Percentiles rank a stretch among this genome's conserved stretches.
These are phyloP conservation scores for Sminthurides bifidus DNA, from an alignment of 1,140 invertebrate genomes.

Conservation along the genomic window DNA sequence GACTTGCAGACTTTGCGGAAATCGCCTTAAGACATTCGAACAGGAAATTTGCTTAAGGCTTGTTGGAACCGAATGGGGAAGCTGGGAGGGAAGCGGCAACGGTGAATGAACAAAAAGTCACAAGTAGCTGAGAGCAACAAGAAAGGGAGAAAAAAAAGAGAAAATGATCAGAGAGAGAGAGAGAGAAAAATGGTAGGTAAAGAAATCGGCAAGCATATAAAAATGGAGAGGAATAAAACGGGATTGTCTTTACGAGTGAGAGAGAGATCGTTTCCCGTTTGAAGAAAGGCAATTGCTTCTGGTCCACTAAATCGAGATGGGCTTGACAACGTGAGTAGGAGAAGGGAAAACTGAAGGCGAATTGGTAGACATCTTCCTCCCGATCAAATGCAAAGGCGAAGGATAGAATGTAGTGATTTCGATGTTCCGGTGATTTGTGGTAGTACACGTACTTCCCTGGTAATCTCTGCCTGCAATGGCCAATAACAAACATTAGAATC, in stretches of 20 bases:
- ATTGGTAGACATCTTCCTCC: constrained; percentile 85
- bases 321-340: constrained; percentile 80
- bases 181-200: not conserved
- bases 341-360: constrained; percentile 84
- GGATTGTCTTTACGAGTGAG: constrained; percentile 48
- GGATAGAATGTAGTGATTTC: constrained; percentile 83
- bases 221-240: constrained; percentile 7
- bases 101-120: too few species aligned
- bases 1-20: too few species aligned
- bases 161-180: not conserved
- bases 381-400: constrained; percentile 88
- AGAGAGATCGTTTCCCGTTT: constrained; percentile 55
- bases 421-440: constrained; percentile 77
- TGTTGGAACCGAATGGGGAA: too few species aligned
- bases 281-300: constrained; percentile 47
- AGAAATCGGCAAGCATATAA: not conserved
- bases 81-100: too few species aligned
- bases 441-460: constrained; percentile 82
- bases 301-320: constrained; percentile 65
- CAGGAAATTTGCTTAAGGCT: too few species aligned
- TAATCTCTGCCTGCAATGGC: constrained; percentile 68
- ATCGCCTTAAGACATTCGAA: too few species aligned
- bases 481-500: not conserved
- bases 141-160: not conserved
- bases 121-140: not conserved